Percentiles rank a stretch among this genome's conserved stretches.
Conservation (phyloP, 2,797 vertebrate species). For the Anableps anableps region DNA sequence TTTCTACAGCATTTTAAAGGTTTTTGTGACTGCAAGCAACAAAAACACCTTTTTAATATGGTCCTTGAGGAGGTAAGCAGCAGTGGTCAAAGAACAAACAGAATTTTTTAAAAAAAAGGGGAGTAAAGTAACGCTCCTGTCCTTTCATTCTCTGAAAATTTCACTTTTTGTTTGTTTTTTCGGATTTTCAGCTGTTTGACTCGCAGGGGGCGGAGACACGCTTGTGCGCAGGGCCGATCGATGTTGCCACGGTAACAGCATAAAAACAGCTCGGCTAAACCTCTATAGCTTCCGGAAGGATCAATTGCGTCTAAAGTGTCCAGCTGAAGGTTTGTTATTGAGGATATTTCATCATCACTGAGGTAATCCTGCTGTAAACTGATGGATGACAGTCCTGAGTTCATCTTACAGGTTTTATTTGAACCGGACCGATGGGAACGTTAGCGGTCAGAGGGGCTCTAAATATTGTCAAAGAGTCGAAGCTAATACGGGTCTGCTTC, state of each 20-base stretch:
- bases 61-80: background rate
- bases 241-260: slow-evolving; percentile 66
- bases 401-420: background rate
- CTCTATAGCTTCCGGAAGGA: background rate
- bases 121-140: no score
- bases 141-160: background rate
- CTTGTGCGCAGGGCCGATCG: slow-evolving; percentile 10
- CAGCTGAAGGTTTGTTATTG: background rate
- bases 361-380: slow-evolving; percentile 40
- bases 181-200: background rate
- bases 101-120: no score
- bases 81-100: no score
- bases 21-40: background rate
- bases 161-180: background rate
- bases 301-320: slow-evolving; percentile 14
- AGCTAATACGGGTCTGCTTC: background rate
- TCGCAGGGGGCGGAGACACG: slow-evolving; percentile 35
- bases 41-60: background rate
- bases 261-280: slow-evolving; percentile 36
- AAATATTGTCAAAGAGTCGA: background rate
- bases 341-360: slow-evolving; percentile 8
- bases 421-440: background rate
- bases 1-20: background rate
- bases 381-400: background rate
- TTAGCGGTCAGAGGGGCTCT: slow-evolving; percentile 7